Evolutionary conservation across 2,797 vertebrate species (phyloP).

Genomic region (Amazonetta brasiliensis): DNA sequence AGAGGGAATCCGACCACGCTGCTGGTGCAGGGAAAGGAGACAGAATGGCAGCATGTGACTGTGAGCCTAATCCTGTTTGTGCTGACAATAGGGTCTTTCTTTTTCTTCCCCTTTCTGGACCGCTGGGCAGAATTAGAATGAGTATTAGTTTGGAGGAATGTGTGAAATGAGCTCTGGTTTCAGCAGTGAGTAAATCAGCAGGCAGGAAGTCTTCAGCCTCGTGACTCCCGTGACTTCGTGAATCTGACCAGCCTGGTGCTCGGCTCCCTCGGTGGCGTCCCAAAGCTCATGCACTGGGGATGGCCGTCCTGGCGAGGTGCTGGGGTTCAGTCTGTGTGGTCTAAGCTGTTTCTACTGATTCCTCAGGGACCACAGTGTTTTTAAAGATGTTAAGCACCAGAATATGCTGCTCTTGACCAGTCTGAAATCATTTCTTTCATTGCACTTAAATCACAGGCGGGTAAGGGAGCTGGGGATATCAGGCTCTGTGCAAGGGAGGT

Average conservation of each 20-base stretch:
- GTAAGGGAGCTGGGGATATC: neutral
- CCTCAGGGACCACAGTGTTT: neutral
- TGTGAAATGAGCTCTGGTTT: neutral
- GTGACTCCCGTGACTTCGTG: neutral
- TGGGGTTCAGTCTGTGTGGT: neutral
- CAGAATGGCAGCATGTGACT: neutral
- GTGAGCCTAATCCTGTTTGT: neutral
- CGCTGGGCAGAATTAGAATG: conserved; percentile 26
- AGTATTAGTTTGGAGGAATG: neutral
- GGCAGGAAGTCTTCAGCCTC: neutral
- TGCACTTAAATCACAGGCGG: fast-evolving
- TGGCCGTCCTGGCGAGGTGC: neutral
- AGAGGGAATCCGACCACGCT: neutral
- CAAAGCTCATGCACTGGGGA: neutral
- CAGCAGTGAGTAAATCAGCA: neutral
- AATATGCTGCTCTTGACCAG: neutral
- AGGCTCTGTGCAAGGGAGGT: neutral
- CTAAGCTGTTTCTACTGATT: neutral
- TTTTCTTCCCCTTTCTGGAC: neutral
- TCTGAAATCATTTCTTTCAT: neutral
- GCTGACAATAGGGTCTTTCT: conserved; percentile 54
- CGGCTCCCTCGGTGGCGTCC: neutral
- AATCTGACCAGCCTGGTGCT: neutral
- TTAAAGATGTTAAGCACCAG: neutral
- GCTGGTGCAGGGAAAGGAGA: neutral